Conservation (phyloP, 2,113 vertebrate species). For the Corythornis madagascariensis region DNA sequence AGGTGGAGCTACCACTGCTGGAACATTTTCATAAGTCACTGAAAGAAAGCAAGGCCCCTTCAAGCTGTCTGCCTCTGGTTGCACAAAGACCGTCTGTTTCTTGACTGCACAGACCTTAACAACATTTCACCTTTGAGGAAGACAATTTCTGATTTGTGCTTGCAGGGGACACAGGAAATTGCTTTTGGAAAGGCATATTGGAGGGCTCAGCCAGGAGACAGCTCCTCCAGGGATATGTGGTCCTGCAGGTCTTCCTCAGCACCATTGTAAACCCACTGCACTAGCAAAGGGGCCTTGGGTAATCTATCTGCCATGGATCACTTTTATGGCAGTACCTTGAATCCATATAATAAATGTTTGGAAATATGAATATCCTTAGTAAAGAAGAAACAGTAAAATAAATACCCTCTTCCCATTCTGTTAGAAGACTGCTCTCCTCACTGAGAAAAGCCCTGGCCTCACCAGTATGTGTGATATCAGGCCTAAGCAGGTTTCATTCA, state of each 20-base stretch:
- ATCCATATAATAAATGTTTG: not conserved
- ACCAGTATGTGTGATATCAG: not conserved
- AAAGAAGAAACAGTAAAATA: not conserved
- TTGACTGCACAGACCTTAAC: accelerated
- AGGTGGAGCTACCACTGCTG: not conserved
- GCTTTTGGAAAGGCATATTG: constrained; percentile 8
- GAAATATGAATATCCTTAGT: not conserved
- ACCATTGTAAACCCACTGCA: not conserved
- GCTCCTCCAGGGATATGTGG: not conserved
- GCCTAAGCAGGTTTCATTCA: constrained; percentile 4
- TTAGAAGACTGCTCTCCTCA: not conserved
- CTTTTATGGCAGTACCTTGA: not conserved
- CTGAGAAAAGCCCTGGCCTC: not conserved
- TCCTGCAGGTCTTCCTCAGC: not conserved
- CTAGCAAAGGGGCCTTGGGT: not conserved
- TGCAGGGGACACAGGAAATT: not conserved
- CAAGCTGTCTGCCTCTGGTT: not conserved
- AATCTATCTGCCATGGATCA: not conserved
- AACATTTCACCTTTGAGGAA: not conserved
- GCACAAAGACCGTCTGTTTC: constrained; percentile 32
- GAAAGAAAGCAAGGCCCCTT: constrained; percentile 11
- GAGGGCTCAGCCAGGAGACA: not conserved
- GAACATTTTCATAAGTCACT: constrained; percentile 10
- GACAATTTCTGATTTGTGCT: not conserved
- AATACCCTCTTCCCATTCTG: not conserved